Conservation (phyloP, 1,140 invertebrate species). For the Leptopilina boulardi region DNA sequence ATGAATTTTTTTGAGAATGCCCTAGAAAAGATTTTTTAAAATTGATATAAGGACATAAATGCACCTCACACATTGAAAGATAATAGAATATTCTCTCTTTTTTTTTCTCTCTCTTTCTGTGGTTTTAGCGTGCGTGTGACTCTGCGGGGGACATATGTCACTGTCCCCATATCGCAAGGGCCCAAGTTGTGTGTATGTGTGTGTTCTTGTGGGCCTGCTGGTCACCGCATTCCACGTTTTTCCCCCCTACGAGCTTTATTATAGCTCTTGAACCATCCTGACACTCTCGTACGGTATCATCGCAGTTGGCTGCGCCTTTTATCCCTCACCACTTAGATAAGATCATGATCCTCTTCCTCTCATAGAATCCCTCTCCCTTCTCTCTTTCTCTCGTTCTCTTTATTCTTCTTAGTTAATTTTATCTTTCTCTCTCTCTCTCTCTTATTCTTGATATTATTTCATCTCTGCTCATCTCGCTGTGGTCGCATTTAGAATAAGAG, state of each 20-base stretch:
- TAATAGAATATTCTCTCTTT: neutral
- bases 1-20: no score
- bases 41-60: no score
- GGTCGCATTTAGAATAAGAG: slow-evolving; percentile 60
- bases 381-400: slow-evolving; percentile 36
- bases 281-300: slow-evolving; percentile 54
- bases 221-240: slow-evolving; percentile 68
- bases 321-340: slow-evolving; percentile 55
- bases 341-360: slow-evolving; percentile 45
- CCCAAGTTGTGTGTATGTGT: slow-evolving; percentile 31
- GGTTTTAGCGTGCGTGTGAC: slow-evolving; percentile 50
- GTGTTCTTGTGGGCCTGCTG: slow-evolving; percentile 58
- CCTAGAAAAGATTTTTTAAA: no score
- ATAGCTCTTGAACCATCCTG: slow-evolving; percentile 53
- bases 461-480: slow-evolving; percentile 36
- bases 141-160: slow-evolving; percentile 69
- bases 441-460: slow-evolving; percentile 15
- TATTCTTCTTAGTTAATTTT: no score
- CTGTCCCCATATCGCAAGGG: slow-evolving; percentile 58
- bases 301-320: slow-evolving; percentile 53
- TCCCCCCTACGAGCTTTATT: slow-evolving; percentile 37
- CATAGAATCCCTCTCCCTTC: slow-evolving; percentile 14
- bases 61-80: neutral
- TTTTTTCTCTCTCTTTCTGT: no score
- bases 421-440: slow-evolving; percentile 14